Conservation (phyloP, 2,888 invertebrate species). For the Bursaphelenchus okinawaensis region DNA sequence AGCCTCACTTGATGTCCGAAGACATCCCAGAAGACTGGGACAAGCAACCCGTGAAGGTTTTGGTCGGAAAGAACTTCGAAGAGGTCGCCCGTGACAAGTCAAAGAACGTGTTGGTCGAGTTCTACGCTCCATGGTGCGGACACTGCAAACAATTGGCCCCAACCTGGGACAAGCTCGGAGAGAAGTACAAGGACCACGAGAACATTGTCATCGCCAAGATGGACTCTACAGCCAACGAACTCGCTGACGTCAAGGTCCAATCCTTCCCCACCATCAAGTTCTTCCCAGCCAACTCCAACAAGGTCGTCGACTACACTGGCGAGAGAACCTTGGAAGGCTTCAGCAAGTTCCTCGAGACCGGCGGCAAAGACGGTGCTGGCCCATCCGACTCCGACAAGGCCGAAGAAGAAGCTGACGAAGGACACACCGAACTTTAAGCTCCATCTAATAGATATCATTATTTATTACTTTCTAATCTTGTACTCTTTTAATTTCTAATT, state of each 20-base stretch:
- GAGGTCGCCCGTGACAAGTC: conserved; percentile 77
- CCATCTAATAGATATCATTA: background rate
- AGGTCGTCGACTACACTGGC: conserved; percentile 82
- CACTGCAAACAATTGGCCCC: conserved; percentile 96
- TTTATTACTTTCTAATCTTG: conserved; percentile 8
- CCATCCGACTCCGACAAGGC: conserved; percentile 48
- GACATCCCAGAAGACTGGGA: conserved; percentile 95
- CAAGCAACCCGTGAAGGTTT: conserved; percentile 78
- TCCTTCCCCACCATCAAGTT: conserved; percentile 80
- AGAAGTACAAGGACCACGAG: conserved; percentile 76
- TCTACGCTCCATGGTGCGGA: conserved; percentile 69
- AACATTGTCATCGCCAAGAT: conserved; percentile 90
- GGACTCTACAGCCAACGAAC: conserved; percentile 92
- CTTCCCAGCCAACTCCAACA: conserved; percentile 85
- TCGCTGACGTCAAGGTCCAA: conserved; percentile 55
- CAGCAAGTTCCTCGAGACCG: conserved; percentile 74
- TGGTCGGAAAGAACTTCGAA: conserved; percentile 91
- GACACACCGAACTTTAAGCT: conserved; percentile 23
- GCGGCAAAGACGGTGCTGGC: conserved; percentile 59
- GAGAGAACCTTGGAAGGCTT: conserved; percentile 88
- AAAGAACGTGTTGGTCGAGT: conserved; percentile 93
- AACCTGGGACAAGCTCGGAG: conserved; percentile 88
- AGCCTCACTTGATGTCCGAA: conserved; percentile 87
- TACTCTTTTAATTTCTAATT: background rate
- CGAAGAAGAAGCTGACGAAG: conserved; percentile 50